Conservation (phyloP, 2,797 vertebrate species). For the Psittacula echo region DNA sequence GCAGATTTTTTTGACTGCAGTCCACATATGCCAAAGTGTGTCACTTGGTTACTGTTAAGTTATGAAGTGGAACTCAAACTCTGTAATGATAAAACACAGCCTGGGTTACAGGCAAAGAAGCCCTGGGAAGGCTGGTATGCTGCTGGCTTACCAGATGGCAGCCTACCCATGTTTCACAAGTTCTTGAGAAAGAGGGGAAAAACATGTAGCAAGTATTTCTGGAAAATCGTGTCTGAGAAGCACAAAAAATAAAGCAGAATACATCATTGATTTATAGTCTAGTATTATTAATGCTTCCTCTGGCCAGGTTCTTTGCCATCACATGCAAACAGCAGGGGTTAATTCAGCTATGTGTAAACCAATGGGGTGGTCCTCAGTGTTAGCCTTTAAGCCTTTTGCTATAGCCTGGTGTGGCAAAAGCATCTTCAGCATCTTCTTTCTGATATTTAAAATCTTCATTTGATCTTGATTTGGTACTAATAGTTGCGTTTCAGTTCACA, state of each 20-base stretch:
- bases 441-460: background rate
- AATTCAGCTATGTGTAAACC: background rate
- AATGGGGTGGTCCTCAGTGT: background rate
- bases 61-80: background rate
- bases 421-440: background rate
- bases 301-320: background rate
- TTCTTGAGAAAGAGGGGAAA: background rate
- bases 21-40: background rate
- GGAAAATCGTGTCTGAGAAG: constrained; percentile 18
- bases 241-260: constrained; percentile 46
- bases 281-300: background rate
- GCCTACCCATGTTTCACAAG: background rate
- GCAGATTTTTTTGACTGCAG: background rate
- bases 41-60: background rate
- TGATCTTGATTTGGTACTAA: background rate
- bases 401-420: background rate
- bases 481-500: background rate
- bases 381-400: background rate
- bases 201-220: background rate
- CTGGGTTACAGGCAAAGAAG: background rate
- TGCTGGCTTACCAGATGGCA: background rate
- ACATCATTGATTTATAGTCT: background rate
- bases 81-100: background rate
- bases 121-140: background rate
- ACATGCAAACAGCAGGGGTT: background rate